Evolutionary conservation across 2,888 invertebrate species (phyloP), one percentile per base, ranked within the genome.

Genomic region (Adelognathus sp.): DNA sequence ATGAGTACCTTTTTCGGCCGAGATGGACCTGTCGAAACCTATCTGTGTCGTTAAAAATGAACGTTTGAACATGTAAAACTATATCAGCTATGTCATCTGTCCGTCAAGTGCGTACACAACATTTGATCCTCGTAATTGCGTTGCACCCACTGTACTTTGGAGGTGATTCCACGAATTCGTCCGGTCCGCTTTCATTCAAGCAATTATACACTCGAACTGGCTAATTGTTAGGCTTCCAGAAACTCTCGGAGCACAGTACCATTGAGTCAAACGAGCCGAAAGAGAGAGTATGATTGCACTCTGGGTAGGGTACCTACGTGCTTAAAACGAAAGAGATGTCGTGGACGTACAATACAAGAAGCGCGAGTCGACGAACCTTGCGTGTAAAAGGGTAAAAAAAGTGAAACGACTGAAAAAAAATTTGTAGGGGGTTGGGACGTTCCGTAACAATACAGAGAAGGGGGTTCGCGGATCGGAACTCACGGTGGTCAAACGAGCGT

Each of bases 191-290:
- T 21, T 21, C 24, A 46, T 46, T 46, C 1, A 11, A 1, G 18
- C 21, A 18, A 21, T 46, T 24, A 24, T 24, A 24, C 21, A 11
- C 4, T 46, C 24, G 46, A 24, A 46, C 24, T 46, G 7, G 11
- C 39, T 60, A 60, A 74, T 74, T 58, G 66, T 29, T 7, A 60
- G 52, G 46, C 72, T 75, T 69, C 67, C 67, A 39, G 52, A 29
- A 75, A 75, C n/a, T n/a, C 31, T 71, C 64, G 66, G 41, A 54
- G 46, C 56, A 31, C 54, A 61, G 77, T 74, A 24, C 75, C 61
- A 50, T 58, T 21, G 33, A 75, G 56, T 72, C 56, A 80, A 72
- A 77, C 72, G 80, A 78, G 58, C 52, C 77, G 78, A 66, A 78
- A n/a, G n/a, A 75, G 72, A 75, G 44, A 67, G 44, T 44, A 73